Percentiles rank a stretch among this genome's conserved stretches.
phyloP scores from a whole-genome alignment of 2,113 vertebrate species.

The Ctenomys sociabilis region DNA sequence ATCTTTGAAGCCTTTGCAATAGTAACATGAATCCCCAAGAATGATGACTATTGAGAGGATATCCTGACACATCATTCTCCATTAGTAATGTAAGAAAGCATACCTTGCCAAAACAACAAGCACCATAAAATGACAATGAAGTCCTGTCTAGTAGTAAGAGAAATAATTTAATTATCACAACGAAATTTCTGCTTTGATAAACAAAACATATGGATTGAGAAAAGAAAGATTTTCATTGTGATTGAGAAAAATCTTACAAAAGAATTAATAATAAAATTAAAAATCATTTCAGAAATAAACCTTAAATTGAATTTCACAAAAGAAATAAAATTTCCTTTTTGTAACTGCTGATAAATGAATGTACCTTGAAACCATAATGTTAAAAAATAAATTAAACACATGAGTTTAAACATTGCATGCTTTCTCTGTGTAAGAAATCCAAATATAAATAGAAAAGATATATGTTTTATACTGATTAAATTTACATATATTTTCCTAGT shows the following conservation, averaged over 20 bases:
- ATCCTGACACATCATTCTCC: not conserved
- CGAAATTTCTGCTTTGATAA: not conserved
- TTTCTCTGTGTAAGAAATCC: not conserved
- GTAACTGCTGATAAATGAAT: not conserved
- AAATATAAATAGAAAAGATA: not conserved
- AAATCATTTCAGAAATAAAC: not conserved
- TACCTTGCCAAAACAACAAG: not conserved
- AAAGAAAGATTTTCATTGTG: not conserved
- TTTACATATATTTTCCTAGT: not conserved
- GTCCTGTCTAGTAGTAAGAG: not conserved
- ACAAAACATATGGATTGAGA: not conserved
- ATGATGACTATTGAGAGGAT: not conserved
- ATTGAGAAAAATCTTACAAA: not conserved
- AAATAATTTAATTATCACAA: not conserved
- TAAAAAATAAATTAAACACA: not conserved
- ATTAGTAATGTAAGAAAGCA: not conserved
- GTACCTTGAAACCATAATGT: not conserved
- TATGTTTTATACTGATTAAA: conserved; percentile 6
- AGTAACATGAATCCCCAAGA: not conserved
- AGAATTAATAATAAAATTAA: not conserved
- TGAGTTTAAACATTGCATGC: not conserved
- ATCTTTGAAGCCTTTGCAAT: not conserved
- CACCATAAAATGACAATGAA: not conserved
- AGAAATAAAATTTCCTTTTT: not conserved
- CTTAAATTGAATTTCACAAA: not conserved